Evolutionary conservation across 2,888 invertebrate species (phyloP).

Genomic region (Nesidiocoris tenuis): DNA sequence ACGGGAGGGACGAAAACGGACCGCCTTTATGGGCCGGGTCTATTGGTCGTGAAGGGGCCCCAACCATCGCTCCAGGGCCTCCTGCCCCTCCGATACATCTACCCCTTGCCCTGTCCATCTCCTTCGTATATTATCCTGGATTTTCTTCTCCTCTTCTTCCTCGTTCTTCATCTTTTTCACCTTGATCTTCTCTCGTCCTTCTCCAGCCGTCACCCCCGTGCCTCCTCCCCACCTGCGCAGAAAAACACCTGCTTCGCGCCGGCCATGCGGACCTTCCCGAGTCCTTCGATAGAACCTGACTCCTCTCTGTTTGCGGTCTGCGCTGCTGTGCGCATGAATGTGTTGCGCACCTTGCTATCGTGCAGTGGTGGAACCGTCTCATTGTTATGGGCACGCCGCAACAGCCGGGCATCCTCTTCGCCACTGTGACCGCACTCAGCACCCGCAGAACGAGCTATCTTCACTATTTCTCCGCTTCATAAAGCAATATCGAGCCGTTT

Average conservation of each 20-base stretch:
- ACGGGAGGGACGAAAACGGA: too few species aligned
- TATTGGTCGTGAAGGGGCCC: too few species aligned
- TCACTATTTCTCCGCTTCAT: neutral
- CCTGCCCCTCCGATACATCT: neutral
- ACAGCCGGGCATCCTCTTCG: neutral
- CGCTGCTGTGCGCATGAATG: neutral
- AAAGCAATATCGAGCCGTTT: neutral
- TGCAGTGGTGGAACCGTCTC: neutral
- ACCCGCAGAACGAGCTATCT: neutral
- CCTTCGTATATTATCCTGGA: neutral
- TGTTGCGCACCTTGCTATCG: neutral
- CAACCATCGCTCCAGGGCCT: constrained; percentile 1
- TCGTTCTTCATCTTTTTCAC: neutral
- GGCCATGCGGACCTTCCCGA: neutral
- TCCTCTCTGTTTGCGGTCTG: neutral
- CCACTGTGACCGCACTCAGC: neutral
- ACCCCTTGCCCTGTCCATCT: neutral
- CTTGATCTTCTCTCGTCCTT: neutral
- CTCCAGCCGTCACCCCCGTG: too few species aligned
- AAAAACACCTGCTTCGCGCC: neutral
- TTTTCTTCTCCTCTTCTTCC: neutral
- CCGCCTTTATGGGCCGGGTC: too few species aligned
- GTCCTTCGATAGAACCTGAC: neutral
- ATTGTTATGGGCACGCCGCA: neutral
- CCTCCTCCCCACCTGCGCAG: neutral